phyloP scores from a whole-genome alignment of 2,888 invertebrate genomes.

The Hypercompe scribonia region DNA sequence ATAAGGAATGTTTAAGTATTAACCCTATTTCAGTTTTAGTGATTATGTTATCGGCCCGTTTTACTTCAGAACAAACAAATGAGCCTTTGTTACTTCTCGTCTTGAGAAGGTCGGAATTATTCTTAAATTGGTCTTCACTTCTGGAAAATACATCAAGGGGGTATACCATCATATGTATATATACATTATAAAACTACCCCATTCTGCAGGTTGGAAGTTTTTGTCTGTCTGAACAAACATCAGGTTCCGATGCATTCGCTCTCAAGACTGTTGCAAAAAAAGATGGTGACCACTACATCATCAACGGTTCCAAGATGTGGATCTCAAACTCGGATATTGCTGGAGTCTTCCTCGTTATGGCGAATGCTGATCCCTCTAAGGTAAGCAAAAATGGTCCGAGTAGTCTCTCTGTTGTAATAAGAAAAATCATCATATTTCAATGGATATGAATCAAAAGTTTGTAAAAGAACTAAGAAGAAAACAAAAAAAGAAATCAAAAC shows the following conservation, averaged over 20 bases:
- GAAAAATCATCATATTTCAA: background rate
- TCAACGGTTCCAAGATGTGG: constrained; percentile 99
- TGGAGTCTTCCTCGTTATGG: constrained; percentile 97
- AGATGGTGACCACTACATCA: constrained; percentile 94
- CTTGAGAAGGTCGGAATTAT: background rate
- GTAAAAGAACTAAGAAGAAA: background rate
- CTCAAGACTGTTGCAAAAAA: constrained; percentile 96
- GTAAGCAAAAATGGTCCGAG: constrained; percentile 74
- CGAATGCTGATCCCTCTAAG: constrained; percentile 95
- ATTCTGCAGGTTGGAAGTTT: constrained; percentile 93
- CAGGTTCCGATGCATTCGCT: constrained; percentile 98
- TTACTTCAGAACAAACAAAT: background rate
- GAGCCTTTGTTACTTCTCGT: background rate
- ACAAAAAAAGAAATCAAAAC: background rate
- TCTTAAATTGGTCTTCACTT: background rate
- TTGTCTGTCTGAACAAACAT: constrained; percentile 95
- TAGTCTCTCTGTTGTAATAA: background rate
- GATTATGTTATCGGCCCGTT: background rate
- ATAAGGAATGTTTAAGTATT: background rate
- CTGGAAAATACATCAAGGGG: background rate
- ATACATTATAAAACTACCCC: constrained; percentile 16
- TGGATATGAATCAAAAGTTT: background rate
- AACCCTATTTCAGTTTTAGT: background rate
- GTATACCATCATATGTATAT: too few species aligned
- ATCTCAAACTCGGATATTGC: constrained; percentile 98